phyloP scores from a whole-genome alignment of 2,888 invertebrate genomes.

The Drosophila greeni region DNA sequence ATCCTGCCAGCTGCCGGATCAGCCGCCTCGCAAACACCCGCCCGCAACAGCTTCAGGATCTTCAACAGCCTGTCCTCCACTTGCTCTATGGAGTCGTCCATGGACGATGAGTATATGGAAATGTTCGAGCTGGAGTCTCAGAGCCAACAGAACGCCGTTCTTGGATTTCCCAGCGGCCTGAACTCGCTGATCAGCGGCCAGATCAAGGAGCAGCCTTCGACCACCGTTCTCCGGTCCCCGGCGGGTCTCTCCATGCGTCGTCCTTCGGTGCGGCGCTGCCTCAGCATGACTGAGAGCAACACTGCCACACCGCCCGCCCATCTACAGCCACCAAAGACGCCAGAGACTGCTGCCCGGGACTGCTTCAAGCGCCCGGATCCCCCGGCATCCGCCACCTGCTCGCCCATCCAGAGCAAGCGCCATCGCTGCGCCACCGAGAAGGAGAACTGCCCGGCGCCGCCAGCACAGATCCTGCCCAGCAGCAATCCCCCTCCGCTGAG shows the following conservation, averaged over 20 bases:
- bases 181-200: constrained; percentile 82
- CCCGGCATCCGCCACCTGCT: constrained; percentile 80
- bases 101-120: constrained; percentile 83
- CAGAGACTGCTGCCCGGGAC: constrained; percentile 73
- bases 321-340: constrained; percentile 76
- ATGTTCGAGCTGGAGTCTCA: constrained; percentile 82
- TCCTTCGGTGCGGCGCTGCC: constrained; percentile 79
- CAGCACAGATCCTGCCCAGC: constrained; percentile 26
- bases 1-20: constrained; percentile 30
- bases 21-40: constrained; percentile 55
- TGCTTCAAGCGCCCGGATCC: constrained; percentile 85
- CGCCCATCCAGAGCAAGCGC: constrained; percentile 78
- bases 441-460: constrained; percentile 70
- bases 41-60: constrained; percentile 76
- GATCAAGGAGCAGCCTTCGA: constrained; percentile 76
- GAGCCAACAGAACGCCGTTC: constrained; percentile 43
- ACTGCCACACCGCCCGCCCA: constrained; percentile 54
- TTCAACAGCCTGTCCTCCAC: constrained; percentile 80
- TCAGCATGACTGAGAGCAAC: constrained; percentile 79
- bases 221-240: constrained; percentile 23
- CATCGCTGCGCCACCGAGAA: constrained; percentile 77
- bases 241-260: constrained; percentile 71
- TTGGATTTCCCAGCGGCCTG: constrained; percentile 81
- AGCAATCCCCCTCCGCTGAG: constrained; percentile 80
- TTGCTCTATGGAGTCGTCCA: constrained; percentile 82